Conservation (phyloP, 2,113 vertebrate genomes). For the Leuciscus idus region DNA sequence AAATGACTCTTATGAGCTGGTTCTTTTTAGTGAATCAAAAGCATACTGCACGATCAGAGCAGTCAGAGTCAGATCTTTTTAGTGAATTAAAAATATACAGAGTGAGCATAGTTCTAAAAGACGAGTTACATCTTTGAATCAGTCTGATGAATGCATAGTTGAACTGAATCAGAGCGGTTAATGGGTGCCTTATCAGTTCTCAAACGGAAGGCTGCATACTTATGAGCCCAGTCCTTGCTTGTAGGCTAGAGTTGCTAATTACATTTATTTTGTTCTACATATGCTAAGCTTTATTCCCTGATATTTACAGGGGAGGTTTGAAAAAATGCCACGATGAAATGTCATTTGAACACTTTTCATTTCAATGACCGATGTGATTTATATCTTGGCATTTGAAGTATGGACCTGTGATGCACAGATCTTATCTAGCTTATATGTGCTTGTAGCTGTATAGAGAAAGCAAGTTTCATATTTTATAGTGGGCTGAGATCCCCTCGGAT, state of each 20-base stretch:
- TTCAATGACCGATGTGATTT: slow-evolving; percentile 22
- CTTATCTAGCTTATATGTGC: background rate
- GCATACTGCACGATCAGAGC: background rate
- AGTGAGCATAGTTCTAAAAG: background rate
- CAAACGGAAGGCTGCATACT: background rate
- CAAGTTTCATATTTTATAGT: background rate
- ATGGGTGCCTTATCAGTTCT: too few relatives aligned
- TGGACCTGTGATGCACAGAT: background rate
- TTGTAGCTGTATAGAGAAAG: background rate
- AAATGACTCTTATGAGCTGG: background rate
- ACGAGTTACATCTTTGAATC: background rate
- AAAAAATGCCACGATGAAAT: background rate
- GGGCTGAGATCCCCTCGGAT: background rate
- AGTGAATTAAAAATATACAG: background rate
- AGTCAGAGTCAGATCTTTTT: background rate
- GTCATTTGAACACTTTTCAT: background rate
- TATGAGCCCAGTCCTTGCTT: too few relatives aligned
- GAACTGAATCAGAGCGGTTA: background rate
- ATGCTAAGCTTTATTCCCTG: background rate
- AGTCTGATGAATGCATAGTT: background rate
- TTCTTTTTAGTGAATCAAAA: background rate
- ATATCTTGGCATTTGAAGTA: slow-evolving; percentile 26
- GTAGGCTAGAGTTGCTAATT: background rate
- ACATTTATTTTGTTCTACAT: background rate
- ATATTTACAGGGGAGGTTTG: slow-evolving; percentile 12